Conservation (phyloP, 2,888 invertebrate genomes). For the Embidobia sp. region DNA sequence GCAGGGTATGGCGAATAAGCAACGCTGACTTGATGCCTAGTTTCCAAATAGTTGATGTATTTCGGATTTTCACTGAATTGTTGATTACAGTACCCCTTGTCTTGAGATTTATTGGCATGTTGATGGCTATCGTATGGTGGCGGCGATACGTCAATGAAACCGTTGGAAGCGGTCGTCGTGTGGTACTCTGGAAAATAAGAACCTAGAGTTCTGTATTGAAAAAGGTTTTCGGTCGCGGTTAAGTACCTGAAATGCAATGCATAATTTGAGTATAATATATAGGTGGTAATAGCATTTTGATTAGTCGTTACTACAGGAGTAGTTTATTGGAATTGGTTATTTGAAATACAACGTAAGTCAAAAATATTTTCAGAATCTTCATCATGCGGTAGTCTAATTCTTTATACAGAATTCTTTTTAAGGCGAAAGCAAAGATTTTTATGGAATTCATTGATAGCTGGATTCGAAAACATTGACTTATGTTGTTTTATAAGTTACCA, state of each 20-base stretch:
- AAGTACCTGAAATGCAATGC: conserved; percentile 88
- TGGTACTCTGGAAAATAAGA: conserved; percentile 91
- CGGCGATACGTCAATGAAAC: conserved; percentile 90
- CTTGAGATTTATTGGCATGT: conserved; percentile 83
- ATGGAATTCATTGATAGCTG: too few species aligned
- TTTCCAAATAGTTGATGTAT: conserved; percentile 79
- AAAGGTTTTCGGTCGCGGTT: conserved; percentile 90
- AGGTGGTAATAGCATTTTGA: too few species aligned
- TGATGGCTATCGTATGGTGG: conserved; percentile 85
- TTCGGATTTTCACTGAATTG: conserved; percentile 84
- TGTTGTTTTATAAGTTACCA: too few species aligned
- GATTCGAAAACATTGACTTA: too few species aligned
- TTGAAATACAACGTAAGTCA: too few species aligned
- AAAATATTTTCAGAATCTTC: too few species aligned
- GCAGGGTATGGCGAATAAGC: conserved; percentile 77
- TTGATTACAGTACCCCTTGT: conserved; percentile 85
- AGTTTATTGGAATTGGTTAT: too few species aligned
- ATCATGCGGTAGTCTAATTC: too few species aligned
- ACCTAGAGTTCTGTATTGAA: conserved; percentile 94
- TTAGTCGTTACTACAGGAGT: too few species aligned
- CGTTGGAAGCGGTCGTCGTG: conserved; percentile 89
- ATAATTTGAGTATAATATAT: too few species aligned
- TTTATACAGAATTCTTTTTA: too few species aligned
- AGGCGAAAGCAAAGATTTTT: too few species aligned
- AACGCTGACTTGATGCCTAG: conserved; percentile 76